Conservation (phyloP, 2,797 vertebrate genomes). For the Pteronotus mesoamericanus region DNA sequence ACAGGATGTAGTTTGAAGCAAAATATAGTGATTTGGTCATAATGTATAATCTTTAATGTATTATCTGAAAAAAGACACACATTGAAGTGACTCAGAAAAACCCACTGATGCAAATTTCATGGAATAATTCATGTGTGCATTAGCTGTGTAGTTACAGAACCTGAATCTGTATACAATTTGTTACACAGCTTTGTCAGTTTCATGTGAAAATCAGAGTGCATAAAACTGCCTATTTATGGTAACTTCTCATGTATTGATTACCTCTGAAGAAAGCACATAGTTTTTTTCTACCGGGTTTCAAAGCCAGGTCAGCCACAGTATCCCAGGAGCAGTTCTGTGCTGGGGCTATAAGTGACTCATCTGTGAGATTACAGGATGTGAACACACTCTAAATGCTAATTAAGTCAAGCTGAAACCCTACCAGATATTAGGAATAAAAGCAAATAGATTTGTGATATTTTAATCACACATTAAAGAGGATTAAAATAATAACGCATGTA, state of each 20-base stretch:
- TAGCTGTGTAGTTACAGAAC: background rate
- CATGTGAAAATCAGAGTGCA: constrained; percentile 22
- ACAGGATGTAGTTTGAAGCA: background rate
- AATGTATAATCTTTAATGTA: constrained; percentile 6
- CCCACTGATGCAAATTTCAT: constrained; percentile 18
- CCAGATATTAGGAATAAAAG: constrained; percentile 25
- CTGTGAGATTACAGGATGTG: background rate
- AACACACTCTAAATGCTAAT: background rate
- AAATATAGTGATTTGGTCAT: background rate
- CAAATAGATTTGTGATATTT: background rate
- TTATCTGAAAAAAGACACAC: constrained; percentile 44
- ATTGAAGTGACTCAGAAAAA: constrained; percentile 45
- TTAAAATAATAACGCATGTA: background rate
- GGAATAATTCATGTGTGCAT: constrained; percentile 64
- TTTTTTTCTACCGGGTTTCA: background rate
- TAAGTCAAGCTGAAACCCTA: background rate
- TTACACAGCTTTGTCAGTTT: constrained; percentile 17
- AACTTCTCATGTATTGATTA: constrained; percentile 48
- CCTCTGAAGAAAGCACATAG: constrained; percentile 14
- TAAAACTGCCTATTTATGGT: constrained; percentile 33
- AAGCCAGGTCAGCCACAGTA: background rate
- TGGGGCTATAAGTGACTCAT: constrained; percentile 41
- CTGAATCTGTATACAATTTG: background rate
- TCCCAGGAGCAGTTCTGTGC: background rate
- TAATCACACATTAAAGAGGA: background rate